Conservation (phyloP, 1,140 invertebrate species). For the Papilio helenus region DNA sequence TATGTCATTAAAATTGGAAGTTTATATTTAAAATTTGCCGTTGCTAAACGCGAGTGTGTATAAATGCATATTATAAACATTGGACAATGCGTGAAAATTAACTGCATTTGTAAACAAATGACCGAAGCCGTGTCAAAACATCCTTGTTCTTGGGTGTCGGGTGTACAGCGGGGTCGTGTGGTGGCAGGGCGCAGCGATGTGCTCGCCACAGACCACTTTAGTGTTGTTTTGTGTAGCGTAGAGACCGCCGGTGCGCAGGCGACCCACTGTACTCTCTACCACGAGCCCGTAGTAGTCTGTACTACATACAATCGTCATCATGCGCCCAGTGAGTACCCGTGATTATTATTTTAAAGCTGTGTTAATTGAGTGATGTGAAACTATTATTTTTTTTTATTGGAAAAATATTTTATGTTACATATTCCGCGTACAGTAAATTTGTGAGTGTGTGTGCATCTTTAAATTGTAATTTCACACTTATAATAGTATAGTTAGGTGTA, state of each 20-base stretch:
- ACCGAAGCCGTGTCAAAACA: constrained; percentile 50
- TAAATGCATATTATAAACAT: constrained; percentile 17
- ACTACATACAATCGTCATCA: constrained; percentile 51
- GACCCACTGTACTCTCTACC: constrained; percentile 23
- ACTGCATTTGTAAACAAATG: constrained; percentile 52
- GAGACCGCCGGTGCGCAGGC: constrained; percentile 44
- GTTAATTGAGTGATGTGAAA: constrained; percentile 18
- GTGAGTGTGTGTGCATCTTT: not conserved
- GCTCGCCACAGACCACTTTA: constrained; percentile 47
- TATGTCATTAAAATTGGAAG: constrained; percentile 1
- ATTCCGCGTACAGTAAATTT: not conserved
- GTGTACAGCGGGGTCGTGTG: constrained; percentile 27
- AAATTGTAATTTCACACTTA: not conserved
- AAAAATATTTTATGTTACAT: not conserved
- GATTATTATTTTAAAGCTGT: constrained; percentile 43
- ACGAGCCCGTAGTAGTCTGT: constrained; percentile 37
- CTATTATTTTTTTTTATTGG: not conserved
- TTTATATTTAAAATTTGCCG: constrained; percentile 11
- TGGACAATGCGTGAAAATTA: constrained; percentile 24
- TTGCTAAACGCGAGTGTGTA: not conserved
- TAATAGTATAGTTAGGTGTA: not conserved
- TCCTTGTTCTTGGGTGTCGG: constrained; percentile 44
- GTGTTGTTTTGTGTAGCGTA: constrained; percentile 48
- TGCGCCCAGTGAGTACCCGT: constrained; percentile 71
- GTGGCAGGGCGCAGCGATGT: constrained; percentile 37